These are phyloP conservation scores for Cladopsammia gracilis DNA, from an alignment of 64 coral and sea anemone genomes.

Conservation along the genomic window DNA sequence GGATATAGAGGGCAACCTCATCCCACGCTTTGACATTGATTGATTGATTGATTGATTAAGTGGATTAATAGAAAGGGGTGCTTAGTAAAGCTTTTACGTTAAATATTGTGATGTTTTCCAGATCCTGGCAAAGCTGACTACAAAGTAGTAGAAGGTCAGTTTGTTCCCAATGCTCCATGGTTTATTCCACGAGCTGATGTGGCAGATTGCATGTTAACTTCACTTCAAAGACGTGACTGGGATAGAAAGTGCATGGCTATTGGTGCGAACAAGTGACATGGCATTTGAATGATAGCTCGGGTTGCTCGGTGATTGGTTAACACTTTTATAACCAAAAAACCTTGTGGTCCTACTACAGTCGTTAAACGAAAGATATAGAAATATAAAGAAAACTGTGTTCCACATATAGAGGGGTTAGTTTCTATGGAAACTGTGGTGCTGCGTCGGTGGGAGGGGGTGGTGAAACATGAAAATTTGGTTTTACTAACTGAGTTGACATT, in stretches of 20 bases:
- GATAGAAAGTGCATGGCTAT: conserved; percentile 63
- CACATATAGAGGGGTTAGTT: too few relatives aligned
- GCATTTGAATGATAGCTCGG: background rate
- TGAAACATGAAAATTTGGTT: too few relatives aligned
- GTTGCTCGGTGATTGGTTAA: conserved; percentile 2
- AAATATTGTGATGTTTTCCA: background rate
- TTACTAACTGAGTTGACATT: too few relatives aligned
- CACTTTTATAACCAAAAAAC: background rate
- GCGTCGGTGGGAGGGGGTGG: too few relatives aligned
- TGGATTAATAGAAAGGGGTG: too few relatives aligned
- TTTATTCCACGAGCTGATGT: conserved; percentile 60
- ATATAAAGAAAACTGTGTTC: too few relatives aligned
- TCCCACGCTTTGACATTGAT: too few relatives aligned
- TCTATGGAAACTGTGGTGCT: too few relatives aligned
- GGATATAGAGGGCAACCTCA: too few relatives aligned
- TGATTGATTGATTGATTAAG: too few relatives aligned
- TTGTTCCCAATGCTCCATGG: conserved; percentile 14
- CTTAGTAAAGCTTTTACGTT: too few relatives aligned
- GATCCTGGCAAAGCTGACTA: conserved; percentile 47
- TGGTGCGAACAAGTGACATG: conserved; percentile 19
- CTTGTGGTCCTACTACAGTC: background rate
- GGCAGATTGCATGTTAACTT: conserved; percentile 17
- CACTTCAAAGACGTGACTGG: conserved; percentile 33
- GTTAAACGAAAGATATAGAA: background rate
- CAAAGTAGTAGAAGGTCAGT: conserved; percentile 44